Evolutionary conservation across 1,140 invertebrate genomes (phyloP), one percentile per base, ranked within the genome.

Genomic region (Dendroctonus ponderosae): DNA sequence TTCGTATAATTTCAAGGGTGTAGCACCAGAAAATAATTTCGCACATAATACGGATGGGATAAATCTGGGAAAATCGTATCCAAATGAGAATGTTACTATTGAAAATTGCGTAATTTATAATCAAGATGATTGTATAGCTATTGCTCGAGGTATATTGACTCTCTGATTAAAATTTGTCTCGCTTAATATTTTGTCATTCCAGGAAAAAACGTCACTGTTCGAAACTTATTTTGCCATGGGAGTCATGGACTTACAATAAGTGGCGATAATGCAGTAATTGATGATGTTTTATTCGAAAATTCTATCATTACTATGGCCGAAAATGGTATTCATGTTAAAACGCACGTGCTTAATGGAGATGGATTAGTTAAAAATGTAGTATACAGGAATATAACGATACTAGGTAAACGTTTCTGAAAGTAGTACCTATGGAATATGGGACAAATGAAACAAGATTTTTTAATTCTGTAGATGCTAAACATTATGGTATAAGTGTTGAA

Each of bases 261-360:
- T 46, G 57, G 12, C 8, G 48, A 9, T 4, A 39, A 26, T 15
- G 0, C 15, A 39, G 40, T 44, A 9, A 7, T 64, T 6, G 43
- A 56, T 14, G 53, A 69, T 57, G 58, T 66, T 15, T 39, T 65
- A 5, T 44, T 69, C 7, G 53, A 46, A 44, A 52, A 66, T 53
- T 69, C 68, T 37, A 51, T 56, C 8, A 48, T 69, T 44, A 54
- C 54, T 15, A 69, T 66, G 51, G 46, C 62, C 6, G 50, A 61
- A 51, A 66, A 67, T 51, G 68, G 64, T 37, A 70, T 70, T 37
- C 68, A 70, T 37, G 50, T 70, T 14, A 70, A 70, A 26, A 70
- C 64, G 7, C 63, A 66, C 42, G 53, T 61, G n/a, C 46, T 59
- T 54, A 39, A 9, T 63, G 60, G 59, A 12, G 42, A 51, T 12